Evolutionary conservation across 2,113 vertebrate species (phyloP).

Genomic region (Pontoporia blainvillei): DNA sequence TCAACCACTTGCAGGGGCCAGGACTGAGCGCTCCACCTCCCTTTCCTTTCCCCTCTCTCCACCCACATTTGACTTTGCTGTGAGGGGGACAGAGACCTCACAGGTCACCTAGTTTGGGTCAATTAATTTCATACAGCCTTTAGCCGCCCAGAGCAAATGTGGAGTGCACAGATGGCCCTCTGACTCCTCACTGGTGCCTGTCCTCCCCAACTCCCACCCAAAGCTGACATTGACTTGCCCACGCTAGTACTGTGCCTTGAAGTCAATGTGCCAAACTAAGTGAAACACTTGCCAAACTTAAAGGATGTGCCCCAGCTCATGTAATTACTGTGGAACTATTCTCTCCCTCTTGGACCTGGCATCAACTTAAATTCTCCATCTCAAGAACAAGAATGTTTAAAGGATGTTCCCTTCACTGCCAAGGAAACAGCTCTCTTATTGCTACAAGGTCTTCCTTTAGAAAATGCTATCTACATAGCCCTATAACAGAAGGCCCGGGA

Average conservation of each 20-base stretch:
- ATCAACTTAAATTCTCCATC: slow-evolving; percentile 10
- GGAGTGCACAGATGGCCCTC: slow-evolving; percentile 77
- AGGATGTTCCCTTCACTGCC: background rate
- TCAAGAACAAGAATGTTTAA: background rate
- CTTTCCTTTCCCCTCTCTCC: background rate
- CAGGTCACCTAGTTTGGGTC: slow-evolving; percentile 82
- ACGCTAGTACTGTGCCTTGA: background rate
- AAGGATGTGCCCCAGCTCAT: background rate
- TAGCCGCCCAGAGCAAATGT: slow-evolving; percentile 74
- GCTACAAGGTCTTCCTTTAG: background rate
- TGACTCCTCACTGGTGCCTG: slow-evolving; percentile 68
- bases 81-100: slow-evolving; percentile 77
- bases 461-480: background rate
- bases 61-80: slow-evolving; percentile 81
- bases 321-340: background rate
- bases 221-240: background rate
- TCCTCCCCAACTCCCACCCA: slow-evolving; percentile 31
- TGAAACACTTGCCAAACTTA: background rate
- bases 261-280: slow-evolving; percentile 4
- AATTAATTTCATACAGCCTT: slow-evolving; percentile 82
- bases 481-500: background rate
- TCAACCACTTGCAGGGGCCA: slow-evolving; percentile 11
- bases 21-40: background rate
- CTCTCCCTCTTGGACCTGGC: background rate
- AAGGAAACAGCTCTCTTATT: background rate